A percentile compares a stretch with the other conserved stretches of the same genome.
phyloP scores from a whole-genome alignment of 1,140 invertebrate genomes.

The Drosophila guanche region DNA sequence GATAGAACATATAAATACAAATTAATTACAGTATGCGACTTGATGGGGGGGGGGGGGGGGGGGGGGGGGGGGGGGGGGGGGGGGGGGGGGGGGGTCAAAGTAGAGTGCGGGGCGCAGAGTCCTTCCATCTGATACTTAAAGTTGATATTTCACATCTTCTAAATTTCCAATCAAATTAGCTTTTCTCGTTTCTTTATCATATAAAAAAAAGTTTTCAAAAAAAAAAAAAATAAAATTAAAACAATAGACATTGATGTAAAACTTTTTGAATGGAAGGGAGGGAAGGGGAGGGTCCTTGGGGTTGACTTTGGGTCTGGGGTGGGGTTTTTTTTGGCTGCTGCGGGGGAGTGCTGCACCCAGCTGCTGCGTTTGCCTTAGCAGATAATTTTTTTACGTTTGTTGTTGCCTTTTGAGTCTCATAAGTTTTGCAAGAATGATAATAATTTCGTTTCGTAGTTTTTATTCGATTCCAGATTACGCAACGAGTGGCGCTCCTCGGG shows the following conservation, averaged over 20 bases:
- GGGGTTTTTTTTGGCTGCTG: neutral
- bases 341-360: too few relatives aligned
- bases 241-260: conserved; percentile 32
- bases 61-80: conserved; percentile 38
- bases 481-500: conserved; percentile 97
- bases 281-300: neutral
- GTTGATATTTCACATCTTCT: conserved; percentile 14
- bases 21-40: conserved; percentile 62
- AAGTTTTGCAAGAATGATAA: conserved; percentile 96
- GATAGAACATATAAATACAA: conserved; percentile 28
- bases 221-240: conserved; percentile 39
- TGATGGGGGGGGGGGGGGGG: conserved; percentile 42
- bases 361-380: conserved; percentile 15
- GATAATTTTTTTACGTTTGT: conserved; percentile 14
- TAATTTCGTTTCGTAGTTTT: conserved; percentile 97
- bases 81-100: conserved; percentile 38
- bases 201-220: conserved; percentile 39
- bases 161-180: conserved; percentile 17
- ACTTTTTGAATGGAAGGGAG: conserved; percentile 21
- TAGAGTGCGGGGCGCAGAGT: too few relatives aligned
- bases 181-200: conserved; percentile 39
- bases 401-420: conserved; percentile 84
- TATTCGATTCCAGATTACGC: conserved; percentile 95
- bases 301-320: neutral
- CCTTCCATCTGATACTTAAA: conserved; percentile 38